A percentile compares a stretch with the other conserved stretches of the same genome.
These are phyloP conservation scores for Caenorhabditis afra DNA, from an alignment of 2,888 invertebrate genomes.

Conservation along the genomic window DNA sequence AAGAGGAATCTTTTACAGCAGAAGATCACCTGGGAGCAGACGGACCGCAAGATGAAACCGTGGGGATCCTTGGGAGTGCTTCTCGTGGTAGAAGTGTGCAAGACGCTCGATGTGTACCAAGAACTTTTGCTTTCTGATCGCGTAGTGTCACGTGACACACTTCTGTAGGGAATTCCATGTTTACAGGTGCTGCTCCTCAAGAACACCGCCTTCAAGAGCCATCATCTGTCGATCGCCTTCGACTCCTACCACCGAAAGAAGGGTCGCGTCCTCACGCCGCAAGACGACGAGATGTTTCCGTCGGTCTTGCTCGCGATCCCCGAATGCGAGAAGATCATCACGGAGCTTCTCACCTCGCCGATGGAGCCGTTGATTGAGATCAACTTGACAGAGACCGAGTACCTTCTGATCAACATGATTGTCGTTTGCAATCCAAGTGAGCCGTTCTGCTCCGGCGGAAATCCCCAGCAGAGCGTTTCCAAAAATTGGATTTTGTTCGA, in stretches of 20 bases:
- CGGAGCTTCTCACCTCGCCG: not conserved
- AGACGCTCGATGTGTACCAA: slow-evolving; percentile 18
- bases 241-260: slow-evolving; percentile 23
- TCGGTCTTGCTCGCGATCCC: not conserved
- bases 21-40: slow-evolving; percentile 20
- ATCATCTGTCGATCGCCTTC: slow-evolving; percentile 33
- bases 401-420: slow-evolving; percentile 20
- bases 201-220: slow-evolving; percentile 38
- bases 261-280: slow-evolving; percentile 2
- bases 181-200: slow-evolving; percentile 39
- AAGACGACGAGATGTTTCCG: slow-evolving; percentile 18
- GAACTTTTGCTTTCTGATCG: slow-evolving; percentile 27
- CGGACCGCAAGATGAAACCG: slow-evolving; percentile 28
- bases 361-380: slow-evolving; percentile 11
- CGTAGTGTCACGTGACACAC: not conserved
- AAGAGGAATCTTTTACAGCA: slow-evolving; percentile 7
- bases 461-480: not conserved
- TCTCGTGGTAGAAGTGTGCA: slow-evolving; percentile 16
- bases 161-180: not conserved
- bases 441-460: not conserved
- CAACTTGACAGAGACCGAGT: slow-evolving; percentile 13
- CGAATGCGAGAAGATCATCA: not conserved
- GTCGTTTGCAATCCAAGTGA: slow-evolving; percentile 31
- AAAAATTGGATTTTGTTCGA: slow-evolving; percentile 1
- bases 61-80: slow-evolving; percentile 42